Conservation (phyloP, 1,140 invertebrate species). For the Mactra quadrangularis region DNA sequence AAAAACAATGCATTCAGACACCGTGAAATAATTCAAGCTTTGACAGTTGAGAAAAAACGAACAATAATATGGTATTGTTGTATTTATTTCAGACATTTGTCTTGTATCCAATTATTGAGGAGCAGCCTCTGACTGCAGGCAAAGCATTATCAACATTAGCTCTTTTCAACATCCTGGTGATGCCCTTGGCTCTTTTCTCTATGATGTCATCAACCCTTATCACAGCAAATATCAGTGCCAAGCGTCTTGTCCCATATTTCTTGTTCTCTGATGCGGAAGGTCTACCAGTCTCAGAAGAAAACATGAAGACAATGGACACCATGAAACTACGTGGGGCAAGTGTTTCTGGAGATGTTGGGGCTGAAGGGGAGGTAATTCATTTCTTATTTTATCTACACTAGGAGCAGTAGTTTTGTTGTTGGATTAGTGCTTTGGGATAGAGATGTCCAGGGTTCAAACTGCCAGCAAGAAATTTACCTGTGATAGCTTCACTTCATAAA, state of each 20-base stretch:
- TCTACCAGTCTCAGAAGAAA: slow-evolving; percentile 82
- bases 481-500: too few relatives aligned
- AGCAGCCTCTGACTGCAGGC: slow-evolving; percentile 87
- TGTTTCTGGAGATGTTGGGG: not conserved
- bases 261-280: slow-evolving; percentile 71
- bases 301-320: slow-evolving; percentile 3
- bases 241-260: slow-evolving; percentile 82
- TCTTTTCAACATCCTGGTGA: slow-evolving; percentile 96
- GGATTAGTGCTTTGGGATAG: too few relatives aligned
- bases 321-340: not conserved
- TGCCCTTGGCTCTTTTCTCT: slow-evolving; percentile 97
- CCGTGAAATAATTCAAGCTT: too few relatives aligned
- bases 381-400: not conserved
- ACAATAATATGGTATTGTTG: too few relatives aligned
- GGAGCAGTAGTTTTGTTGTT: not conserved
- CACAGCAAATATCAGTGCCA: slow-evolving; percentile 89
- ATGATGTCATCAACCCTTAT: slow-evolving; percentile 97
- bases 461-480: too few relatives aligned
- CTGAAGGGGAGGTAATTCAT: slow-evolving; percentile 2
- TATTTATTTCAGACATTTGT: slow-evolving; percentile 81
- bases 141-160: slow-evolving; percentile 96
- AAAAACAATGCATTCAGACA: too few relatives aligned
- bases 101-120: slow-evolving; percentile 81
- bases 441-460: too few relatives aligned
- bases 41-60: too few relatives aligned